phyloP scores from a whole-genome alignment of 2,113 vertebrate species.

The Carassius auratus region DNA sequence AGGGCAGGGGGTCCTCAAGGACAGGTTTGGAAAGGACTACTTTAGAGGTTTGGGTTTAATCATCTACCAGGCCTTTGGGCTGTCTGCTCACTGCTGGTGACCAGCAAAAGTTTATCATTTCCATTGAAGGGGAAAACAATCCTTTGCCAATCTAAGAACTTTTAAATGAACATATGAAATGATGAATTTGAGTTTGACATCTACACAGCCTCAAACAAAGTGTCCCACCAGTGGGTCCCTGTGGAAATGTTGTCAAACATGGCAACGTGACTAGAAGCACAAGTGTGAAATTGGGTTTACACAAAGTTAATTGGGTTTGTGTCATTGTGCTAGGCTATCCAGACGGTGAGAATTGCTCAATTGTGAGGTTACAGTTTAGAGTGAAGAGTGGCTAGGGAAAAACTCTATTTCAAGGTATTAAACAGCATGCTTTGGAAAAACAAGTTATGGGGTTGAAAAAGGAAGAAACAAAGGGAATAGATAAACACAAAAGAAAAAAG shows the following conservation, averaged over 20 bases:
- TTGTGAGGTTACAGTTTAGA: slow-evolving; percentile 53
- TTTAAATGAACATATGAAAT: slow-evolving; percentile 38
- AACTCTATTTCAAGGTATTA: slow-evolving; percentile 34
- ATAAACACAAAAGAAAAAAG: neutral
- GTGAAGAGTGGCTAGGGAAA: slow-evolving; percentile 39
- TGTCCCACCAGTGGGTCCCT: slow-evolving; percentile 40
- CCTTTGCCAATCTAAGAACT: slow-evolving; percentile 23
- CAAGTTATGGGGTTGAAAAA: neutral
- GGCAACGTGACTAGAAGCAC: slow-evolving; percentile 50
- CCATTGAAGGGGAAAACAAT: slow-evolving; percentile 6
- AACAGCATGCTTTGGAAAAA: neutral
- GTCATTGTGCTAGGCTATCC: slow-evolving; percentile 52
- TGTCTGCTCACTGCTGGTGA: neutral
- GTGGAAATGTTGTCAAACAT: slow-evolving; percentile 56
- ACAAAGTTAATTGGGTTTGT: slow-evolving; percentile 61
- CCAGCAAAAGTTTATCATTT: neutral
- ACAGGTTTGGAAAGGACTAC: too few species aligned
- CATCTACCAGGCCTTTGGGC: neutral
- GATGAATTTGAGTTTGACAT: slow-evolving; percentile 34
- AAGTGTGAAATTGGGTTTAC: slow-evolving; percentile 62
- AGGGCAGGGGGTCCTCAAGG: too few species aligned
- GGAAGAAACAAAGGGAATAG: neutral
- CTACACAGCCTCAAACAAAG: slow-evolving; percentile 21
- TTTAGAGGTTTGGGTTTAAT: neutral
- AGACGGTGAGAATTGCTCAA: slow-evolving; percentile 54